Base-by-base conservation (phyloP, 2,797 vertebrate species). In the Taeniopygia guttata region DNA sequence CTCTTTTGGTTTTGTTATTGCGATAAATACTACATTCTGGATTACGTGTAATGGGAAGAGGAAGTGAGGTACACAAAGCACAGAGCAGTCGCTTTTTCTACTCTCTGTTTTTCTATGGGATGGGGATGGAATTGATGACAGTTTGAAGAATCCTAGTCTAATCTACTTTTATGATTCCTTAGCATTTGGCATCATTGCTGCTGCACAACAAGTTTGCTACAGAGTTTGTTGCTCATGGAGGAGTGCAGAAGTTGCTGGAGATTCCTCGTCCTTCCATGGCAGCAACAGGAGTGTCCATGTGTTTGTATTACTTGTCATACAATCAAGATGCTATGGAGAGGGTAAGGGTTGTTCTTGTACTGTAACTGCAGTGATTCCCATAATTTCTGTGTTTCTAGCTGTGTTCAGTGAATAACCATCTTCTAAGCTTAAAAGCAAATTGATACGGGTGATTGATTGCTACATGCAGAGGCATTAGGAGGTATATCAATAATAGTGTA, bases 241-340 rank as follows among this genome's bases (percentile, higher is more conserved):
- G 99, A 75, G 99, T 99, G 90, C 99, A 99, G 86, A 99, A 99
- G 95, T 96, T 99, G 95, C 97, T 99, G 96, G 99, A 99, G 97
- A 99, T 99, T 86, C 99, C 99, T 67, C 98, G 99, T 77, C 99
- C 99, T 80, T 99, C 99, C 29, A 99, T 99, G 99, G 99, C 99
- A 93, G 99, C 99, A 34, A 99, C 99, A 17, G 99, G 99, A 70
- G 99, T 99, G n/a, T 99, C 99, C 60, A 98, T 99, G 98, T 99
- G 99, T 94, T 98, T 99, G 38, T 99, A 99, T 97, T 99, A 99
- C 93, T 97, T 99, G 91, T 99, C 99, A 19, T 99, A 99, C 95
- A 99, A 99, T 96, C 99, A 99, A 97, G 99, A 99, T 79, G 99
- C 99, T 54, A 99, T 99, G 99, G 99, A 99, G 97, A 98, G 99